Evolutionary conservation across 2,797 vertebrate genomes (phyloP), one percentile per base, ranked within the genome.

Genomic region (Cossypha dichroa): DNA sequence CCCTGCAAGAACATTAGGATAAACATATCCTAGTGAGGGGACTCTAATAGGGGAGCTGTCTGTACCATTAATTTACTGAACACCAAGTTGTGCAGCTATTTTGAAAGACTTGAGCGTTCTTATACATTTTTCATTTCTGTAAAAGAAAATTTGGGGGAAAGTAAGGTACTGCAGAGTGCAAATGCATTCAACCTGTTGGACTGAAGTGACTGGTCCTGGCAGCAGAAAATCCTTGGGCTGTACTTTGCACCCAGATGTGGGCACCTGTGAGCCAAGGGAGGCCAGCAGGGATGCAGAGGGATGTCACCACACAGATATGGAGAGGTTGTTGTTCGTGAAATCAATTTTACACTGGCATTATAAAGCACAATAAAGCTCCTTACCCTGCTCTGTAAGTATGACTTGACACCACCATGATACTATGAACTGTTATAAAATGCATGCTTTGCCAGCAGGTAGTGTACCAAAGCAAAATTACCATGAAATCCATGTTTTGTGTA

Each of bases 31-130:
- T 34, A 73, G 63, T 48, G 60, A 73, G 82, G 62, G 85, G 55
- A 90, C 58, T 83, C 43, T 94, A 97, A 93, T 79, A 92, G 95
- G 93, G 70, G 80, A 88, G 54, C 70, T 94, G 55, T 60, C 59
- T 74, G 55, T 54, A 34, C 74, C 41, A 41, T 36, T 58, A 78
- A 91, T 92, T 88, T 75, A 72, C 38, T 86, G 59, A 87, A 74
- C 38, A 74, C 43, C 25, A n/a, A 58, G 29, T 34, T 86, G 56
- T 34, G 89, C 70, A 56, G 40, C 45, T 64, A 54, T 63, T 83
- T 70, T 73, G 77, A 54, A 84, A 75, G 40, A 51, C 29, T 41
- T 34, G 28, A 17, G 34, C 2, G 1, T 68, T 69, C 66, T 78
- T 85, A 58, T 5, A 29, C 33, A 20, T 38, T 82, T 85, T 92